Evolutionary conservation across 2,888 invertebrate genomes (phyloP).

Genomic region (Phlogophora meticulosa): DNA sequence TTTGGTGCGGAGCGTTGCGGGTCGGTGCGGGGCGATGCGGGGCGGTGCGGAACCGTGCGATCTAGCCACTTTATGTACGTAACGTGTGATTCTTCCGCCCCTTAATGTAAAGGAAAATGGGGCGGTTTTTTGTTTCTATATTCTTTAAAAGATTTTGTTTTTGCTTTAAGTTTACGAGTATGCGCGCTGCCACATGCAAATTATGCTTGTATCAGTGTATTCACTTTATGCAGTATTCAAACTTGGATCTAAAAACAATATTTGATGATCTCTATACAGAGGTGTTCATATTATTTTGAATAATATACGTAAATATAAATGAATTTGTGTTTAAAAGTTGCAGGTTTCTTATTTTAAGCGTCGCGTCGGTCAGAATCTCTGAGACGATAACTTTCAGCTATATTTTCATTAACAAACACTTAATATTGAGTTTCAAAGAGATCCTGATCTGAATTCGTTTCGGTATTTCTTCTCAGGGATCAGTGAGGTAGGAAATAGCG

Average conservation of each 20-base stretch:
- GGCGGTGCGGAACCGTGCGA: constrained; percentile 29
- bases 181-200: constrained; percentile 2
- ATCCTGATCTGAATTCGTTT: no score
- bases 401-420: no score
- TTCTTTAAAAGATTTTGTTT: constrained; percentile 38
- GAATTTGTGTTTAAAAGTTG: no score
- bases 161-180: constrained; percentile 16
- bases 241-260: no score
- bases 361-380: neutral
- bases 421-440: no score
- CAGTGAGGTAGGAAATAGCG: no score
- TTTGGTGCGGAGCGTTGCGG: constrained; percentile 47
- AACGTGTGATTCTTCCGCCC: constrained; percentile 55
- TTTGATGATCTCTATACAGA: no score
- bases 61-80: constrained; percentile 56
- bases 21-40: constrained; percentile 17
- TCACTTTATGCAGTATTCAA: neutral
- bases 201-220: neutral
- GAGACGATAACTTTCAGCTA: no score
- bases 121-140: constrained; percentile 28
- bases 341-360: no score
- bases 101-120: constrained; percentile 53
- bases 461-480: no score
- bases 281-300: no score
- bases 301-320: no score